A percentile compares a stretch with the other conserved stretches of the same genome.
phyloP scores from a whole-genome alignment of 2,113 vertebrate genomes.

The Ailurus styani region DNA sequence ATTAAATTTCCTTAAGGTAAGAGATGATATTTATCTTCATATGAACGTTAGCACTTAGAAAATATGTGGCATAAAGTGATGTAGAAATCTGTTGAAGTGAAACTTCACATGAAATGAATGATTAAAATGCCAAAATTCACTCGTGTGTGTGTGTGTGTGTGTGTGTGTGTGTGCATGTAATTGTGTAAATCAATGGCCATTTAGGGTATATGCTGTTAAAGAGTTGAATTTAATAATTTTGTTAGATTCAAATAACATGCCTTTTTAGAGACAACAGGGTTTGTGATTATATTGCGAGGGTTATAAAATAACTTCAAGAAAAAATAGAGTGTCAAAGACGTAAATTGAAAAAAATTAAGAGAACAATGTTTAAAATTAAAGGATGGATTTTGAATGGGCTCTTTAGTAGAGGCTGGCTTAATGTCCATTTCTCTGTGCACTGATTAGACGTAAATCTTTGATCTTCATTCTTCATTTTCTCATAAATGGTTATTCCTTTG shows the following conservation, averaged over 20 bases:
- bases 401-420: not conserved
- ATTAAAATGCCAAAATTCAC: not conserved
- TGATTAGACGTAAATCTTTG: not conserved
- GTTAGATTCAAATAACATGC: not conserved
- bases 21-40: not conserved
- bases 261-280: not conserved
- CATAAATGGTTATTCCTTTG: not conserved
- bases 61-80: not conserved
- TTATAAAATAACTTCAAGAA: not conserved
- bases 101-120: not conserved
- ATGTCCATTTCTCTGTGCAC: not conserved
- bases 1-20: not conserved
- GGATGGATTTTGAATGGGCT: not conserved
- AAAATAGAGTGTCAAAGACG: not conserved
- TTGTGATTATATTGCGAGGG: not conserved
- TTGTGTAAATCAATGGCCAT: not conserved
- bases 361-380: not conserved
- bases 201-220: not conserved
- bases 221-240: not conserved
- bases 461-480: not conserved
- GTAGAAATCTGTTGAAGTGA: not conserved
- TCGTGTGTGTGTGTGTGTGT: not conserved
- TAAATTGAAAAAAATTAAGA: not conserved
- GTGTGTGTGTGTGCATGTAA: not conserved
- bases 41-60: not conserved